Base-by-base conservation (phyloP, 2,888 invertebrate species). In the Spilarctia lutea region DNA sequence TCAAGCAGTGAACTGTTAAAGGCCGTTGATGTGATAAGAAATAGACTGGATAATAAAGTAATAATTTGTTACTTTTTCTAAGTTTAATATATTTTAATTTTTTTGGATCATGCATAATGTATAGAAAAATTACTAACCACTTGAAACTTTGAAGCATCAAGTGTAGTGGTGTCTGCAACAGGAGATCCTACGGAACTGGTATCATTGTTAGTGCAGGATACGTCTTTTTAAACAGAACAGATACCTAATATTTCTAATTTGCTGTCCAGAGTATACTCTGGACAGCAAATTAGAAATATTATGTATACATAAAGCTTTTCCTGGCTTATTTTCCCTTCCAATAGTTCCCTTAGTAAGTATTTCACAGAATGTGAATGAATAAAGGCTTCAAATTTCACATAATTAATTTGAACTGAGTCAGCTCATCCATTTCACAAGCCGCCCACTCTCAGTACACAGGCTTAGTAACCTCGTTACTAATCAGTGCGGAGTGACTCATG, bases 391-490 rank as follows among this genome's bases (percentile, higher is more conserved):
- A 75, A 74, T 76, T 71, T 71, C 79, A 70, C 77, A 73, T 73
- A 48, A 85, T 84, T 81, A 81, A 81, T 84, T 75, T 76, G 69
- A 79, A 79, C 83, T 83, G 85, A 81, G 83, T 85, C 84, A 84
- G 75, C 75, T 75, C 83, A 84, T 84, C 84, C 60, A 75, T 84
- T 84, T 80, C 84, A 79, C 82, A 84, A 85, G n/a, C n/a, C 85
- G 69, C 85, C 84, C 74, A 84, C 83, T 60, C 63, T 65, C 72
- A 42, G 63, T 56, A 75, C 73, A 77, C 83, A 76, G 75, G 77
- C 81, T 81, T 75, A 77, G 77, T 81, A 83, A 83, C 81, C 85
- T 78, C 77, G 75, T 76, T 71, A 72, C 73, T 75, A 77, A 84
- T 79, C 85, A 73, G 75, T 67, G 72, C 72, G 76, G 11, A 68